phyloP scores from a whole-genome alignment of 2,113 vertebrate genomes.

The Cebus imitator region DNA sequence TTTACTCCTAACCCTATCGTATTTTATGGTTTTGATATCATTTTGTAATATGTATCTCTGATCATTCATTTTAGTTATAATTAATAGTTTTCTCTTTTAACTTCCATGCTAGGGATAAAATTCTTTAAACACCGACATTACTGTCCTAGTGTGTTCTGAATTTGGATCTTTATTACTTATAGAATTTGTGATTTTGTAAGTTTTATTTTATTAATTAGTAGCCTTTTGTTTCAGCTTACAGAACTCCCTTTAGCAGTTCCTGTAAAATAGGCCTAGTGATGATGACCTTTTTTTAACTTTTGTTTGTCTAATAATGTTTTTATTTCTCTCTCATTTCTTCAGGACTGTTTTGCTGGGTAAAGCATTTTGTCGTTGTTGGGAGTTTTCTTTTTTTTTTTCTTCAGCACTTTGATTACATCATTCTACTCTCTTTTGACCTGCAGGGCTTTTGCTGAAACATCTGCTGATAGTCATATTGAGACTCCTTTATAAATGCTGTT shows the following conservation, averaged over 20 bases:
- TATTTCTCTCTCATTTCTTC: neutral
- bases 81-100: neutral
- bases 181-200: neutral
- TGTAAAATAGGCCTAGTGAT: neutral
- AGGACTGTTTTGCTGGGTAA: neutral
- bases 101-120: neutral
- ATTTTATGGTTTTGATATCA: neutral
- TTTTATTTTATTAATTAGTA: neutral
- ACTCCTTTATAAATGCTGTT: neutral
- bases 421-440: neutral
- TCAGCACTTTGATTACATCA: neutral
- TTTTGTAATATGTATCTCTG: neutral
- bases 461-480: neutral
- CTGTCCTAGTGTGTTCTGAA: neutral
- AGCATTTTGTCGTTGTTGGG: neutral
- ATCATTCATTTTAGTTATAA: neutral
- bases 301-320: neutral
- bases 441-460: neutral
- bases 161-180: neutral
- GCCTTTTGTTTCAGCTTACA: neutral
- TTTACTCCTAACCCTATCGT: neutral
- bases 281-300: neutral
- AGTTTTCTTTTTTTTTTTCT: neutral
- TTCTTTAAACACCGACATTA: neutral
- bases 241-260: neutral